These are phyloP conservation scores for Erpornis zantholeuca DNA, from an alignment of 2,113 vertebrate species.

Conservation along the genomic window DNA sequence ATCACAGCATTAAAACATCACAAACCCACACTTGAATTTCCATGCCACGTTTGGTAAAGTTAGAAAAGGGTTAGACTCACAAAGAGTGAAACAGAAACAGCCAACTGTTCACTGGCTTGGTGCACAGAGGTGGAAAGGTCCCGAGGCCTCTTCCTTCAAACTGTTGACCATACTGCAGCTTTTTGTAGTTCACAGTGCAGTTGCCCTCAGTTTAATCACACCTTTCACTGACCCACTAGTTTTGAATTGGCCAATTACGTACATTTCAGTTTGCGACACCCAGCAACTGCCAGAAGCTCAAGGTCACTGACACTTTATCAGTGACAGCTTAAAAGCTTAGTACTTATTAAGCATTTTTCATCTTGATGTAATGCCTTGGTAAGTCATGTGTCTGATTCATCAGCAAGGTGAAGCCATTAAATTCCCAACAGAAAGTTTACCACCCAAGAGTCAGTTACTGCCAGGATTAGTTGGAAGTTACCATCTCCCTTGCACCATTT, in stretches of 20 bases:
- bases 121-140: neutral
- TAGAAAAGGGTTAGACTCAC: neutral
- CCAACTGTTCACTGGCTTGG: neutral
- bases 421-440: neutral
- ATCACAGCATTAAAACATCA: neutral
- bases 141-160: neutral
- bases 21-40: neutral
- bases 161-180: neutral
- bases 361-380: neutral
- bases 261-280: neutral
- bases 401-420: neutral
- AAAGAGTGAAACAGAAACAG: neutral
- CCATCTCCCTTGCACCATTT: neutral
- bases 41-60: neutral
- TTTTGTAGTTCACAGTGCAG: neutral
- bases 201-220: neutral
- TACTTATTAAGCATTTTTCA: neutral
- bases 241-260: neutral
- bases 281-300: neutral
- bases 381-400: neutral
- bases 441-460: neutral
- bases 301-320: neutral
- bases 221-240: neutral
- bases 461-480: neutral
- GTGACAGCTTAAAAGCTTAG: neutral